phyloP scores from a whole-genome alignment of 2,113 vertebrate species.

The Scalopus aquaticus region DNA sequence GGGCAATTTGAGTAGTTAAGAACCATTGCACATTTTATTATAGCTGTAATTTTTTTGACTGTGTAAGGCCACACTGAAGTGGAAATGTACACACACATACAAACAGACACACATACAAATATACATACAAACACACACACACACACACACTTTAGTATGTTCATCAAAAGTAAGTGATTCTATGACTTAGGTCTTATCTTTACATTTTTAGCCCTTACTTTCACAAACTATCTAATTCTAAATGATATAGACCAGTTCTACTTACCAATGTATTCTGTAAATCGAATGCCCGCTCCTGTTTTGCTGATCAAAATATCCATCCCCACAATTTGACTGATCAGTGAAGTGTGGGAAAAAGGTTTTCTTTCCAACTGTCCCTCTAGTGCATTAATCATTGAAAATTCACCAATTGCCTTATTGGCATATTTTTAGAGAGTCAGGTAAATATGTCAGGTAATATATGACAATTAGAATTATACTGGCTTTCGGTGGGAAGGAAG shows the following conservation, averaged over 20 bases:
- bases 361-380: not conserved
- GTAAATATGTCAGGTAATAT: not conserved
- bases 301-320: not conserved
- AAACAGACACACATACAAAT: no score
- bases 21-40: slow-evolving; percentile 43
- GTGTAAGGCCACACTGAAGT: not conserved
- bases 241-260: not conserved
- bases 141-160: not conserved
- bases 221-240: not conserved
- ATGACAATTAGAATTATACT: not conserved
- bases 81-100: not conserved
- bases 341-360: not conserved
- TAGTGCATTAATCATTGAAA: not conserved
- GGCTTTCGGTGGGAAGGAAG: not conserved
- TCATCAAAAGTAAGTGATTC: not conserved
- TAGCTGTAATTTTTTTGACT: slow-evolving; percentile 5
- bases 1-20: slow-evolving; percentile 46
- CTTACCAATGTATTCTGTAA: not conserved
- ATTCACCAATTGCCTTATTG: not conserved
- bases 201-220: not conserved
- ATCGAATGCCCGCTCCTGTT: not conserved
- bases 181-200: not conserved
- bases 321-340: not conserved
- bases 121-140: not conserved
- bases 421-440: not conserved